Evolutionary conservation across 2,797 vertebrate species (phyloP), one percentile per base, ranked within the genome.

Genomic region (Chloroceryle inda): DNA sequence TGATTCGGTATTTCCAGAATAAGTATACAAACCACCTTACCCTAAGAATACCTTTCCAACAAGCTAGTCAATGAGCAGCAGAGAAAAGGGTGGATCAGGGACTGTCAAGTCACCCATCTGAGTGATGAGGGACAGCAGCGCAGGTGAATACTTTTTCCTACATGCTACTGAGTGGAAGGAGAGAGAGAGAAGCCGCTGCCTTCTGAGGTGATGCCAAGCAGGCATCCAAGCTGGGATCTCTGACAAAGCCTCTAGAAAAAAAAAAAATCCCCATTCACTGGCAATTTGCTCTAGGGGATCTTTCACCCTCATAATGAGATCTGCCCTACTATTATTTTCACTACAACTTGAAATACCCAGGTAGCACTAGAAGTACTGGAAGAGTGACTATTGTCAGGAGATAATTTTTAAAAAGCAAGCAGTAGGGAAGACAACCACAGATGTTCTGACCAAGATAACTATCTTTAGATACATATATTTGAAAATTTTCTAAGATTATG

Each of bases 231-330:
- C 26, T 38, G 35, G 14, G 9, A 53, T 35, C n/a, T 74, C 35
- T 24, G 61, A 53, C 44, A 66, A 68, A 29, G 38, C 17, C 53
- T 81, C 59, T n/a, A 27, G 52, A 76, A 10, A 21, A 61, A 79
- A 85, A 47, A 20, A 53, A 74, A 81, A 1, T 68, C 4, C 35
- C 72, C 53, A 42, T 1, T 0, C 27, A 38, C 0, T 64, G 29
- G 63, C 50, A 72, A 50, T 18, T 5, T 19, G 27, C 5, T 91
- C 15, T 78, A 44, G 59, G 7, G 14, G 22, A 44, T 81, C 17
- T 40, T 42, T 45, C 20, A 42, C 38, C 7, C 37, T 44, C n/a
- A 55, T 31, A 31, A 50, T 68, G 23, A 74, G 45, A 71, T 59
- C 45, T 84, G 23, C 16, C 9, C 37, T 42, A 26, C 18, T 35